These are phyloP conservation scores for Achatina immaculata DNA, from an alignment of 1,140 invertebrate species.

Conservation along the genomic window DNA sequence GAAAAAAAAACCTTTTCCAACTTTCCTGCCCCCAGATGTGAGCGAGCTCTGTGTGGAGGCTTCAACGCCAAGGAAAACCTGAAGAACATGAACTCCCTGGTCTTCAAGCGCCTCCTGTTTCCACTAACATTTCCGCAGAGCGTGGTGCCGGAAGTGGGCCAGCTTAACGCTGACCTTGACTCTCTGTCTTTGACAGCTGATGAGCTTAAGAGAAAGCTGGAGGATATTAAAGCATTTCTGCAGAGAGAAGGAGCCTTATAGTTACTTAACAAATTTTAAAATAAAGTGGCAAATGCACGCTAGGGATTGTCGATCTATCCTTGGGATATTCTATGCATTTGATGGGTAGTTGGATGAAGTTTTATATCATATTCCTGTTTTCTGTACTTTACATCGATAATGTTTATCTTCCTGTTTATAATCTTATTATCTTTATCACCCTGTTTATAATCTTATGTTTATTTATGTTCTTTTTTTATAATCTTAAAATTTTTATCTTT, in stretches of 20 bases:
- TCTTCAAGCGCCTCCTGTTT: conserved; percentile 60
- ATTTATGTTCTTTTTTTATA: too few species aligned
- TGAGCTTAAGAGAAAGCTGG: conserved; percentile 37
- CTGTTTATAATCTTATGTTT: too few species aligned
- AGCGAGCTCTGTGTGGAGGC: conserved; percentile 60
- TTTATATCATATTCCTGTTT: too few species aligned
- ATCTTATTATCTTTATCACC: too few species aligned
- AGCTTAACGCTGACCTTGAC: conserved; percentile 52
- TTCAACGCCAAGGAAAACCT: conserved; percentile 67
- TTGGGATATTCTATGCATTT: too few species aligned
- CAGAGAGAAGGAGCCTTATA: background rate
- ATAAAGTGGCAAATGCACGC: too few species aligned
- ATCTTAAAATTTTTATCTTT: too few species aligned
- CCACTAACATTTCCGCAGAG: conserved; percentile 53
- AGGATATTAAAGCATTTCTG: conserved; percentile 16
- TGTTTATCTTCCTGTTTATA: too few species aligned
- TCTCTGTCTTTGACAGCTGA: conserved; percentile 39
- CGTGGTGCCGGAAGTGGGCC: conserved; percentile 42
- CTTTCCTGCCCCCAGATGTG: conserved; percentile 6
- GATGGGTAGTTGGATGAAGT: too few species aligned
- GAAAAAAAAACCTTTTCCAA: background rate
- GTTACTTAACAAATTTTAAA: too few species aligned
- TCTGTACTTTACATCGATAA: too few species aligned
- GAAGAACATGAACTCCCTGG: conserved; percentile 61
- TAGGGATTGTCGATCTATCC: too few species aligned